Percentiles rank a stretch among this genome's conserved stretches.
phyloP scores from a whole-genome alignment of 2,888 invertebrate genomes.

The Bruchidius siliquastri region DNA sequence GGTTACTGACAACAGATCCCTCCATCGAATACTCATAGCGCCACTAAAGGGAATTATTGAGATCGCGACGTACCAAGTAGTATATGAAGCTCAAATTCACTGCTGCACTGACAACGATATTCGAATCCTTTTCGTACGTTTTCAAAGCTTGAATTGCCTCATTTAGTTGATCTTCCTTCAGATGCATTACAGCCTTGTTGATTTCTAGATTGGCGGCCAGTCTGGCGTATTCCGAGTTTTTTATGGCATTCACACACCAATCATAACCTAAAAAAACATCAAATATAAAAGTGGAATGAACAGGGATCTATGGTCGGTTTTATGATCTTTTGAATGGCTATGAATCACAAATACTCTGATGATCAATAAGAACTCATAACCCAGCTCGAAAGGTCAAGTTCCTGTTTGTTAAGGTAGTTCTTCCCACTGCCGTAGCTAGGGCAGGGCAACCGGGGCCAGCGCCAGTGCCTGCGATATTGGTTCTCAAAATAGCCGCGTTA shows the following conservation, averaged over 20 bases:
- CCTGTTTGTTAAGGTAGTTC: too few species aligned
- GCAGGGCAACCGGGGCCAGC: too few species aligned
- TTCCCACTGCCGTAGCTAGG: too few species aligned
- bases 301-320: not conserved
- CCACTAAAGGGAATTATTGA: not conserved
- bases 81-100: conserved; percentile 83
- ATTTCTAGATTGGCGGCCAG: conserved; percentile 86
- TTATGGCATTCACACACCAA: conserved; percentile 94
- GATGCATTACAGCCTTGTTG: conserved; percentile 81
- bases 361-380: too few species aligned
- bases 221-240: conserved; percentile 78
- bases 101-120: conserved; percentile 78
- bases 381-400: too few species aligned
- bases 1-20: too few species aligned
- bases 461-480: too few species aligned
- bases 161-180: conserved; percentile 74
- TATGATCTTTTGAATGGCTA: too few species aligned
- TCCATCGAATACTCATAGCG: too few species aligned
- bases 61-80: conserved; percentile 55
- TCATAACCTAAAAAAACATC: conserved; percentile 48
- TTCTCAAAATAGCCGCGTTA: too few species aligned
- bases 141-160: conserved; percentile 80
- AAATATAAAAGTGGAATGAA: conserved; percentile 1
- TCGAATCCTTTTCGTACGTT: conserved; percentile 80
- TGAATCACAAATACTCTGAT: too few species aligned